Percentiles rank a stretch among this genome's conserved stretches.
Conservation (phyloP, 1,140 invertebrate genomes). For the Artemia franciscana region DNA sequence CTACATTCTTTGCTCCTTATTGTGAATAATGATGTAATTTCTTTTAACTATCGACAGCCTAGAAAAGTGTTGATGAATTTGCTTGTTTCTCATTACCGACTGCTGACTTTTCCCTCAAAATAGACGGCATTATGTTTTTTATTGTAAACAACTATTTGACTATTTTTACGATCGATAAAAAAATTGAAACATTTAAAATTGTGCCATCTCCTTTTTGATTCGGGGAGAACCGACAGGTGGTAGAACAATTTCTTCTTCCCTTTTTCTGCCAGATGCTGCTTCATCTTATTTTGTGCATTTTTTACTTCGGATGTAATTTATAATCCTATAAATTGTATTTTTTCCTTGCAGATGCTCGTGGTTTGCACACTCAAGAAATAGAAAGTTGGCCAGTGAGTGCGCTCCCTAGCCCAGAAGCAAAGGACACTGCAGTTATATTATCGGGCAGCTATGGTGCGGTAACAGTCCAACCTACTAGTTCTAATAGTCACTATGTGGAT, state of each 20-base stretch:
- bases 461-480: not conserved
- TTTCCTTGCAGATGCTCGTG: constrained; percentile 31
- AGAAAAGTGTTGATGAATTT: no score
- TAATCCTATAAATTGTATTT: no score
- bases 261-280: not conserved
- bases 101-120: no score
- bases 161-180: no score
- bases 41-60: no score
- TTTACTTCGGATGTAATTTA: no score
- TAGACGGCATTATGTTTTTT: no score
- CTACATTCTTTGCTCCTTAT: no score
- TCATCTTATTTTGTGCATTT: constrained; percentile 3
- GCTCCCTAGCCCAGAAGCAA: not conserved
- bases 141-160: no score
- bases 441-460: not conserved
- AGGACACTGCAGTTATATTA: not conserved
- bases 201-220: not conserved
- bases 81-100: no score
- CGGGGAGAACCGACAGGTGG: not conserved
- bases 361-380: constrained; percentile 37
- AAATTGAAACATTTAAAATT: no score
- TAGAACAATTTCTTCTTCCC: not conserved
- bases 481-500: not conserved
- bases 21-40: no score
- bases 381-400: not conserved